Evolutionary conservation across 2,113 vertebrate genomes (phyloP), one percentile per base, ranked within the genome.

Genomic region (Caranx melampygus): DNA sequence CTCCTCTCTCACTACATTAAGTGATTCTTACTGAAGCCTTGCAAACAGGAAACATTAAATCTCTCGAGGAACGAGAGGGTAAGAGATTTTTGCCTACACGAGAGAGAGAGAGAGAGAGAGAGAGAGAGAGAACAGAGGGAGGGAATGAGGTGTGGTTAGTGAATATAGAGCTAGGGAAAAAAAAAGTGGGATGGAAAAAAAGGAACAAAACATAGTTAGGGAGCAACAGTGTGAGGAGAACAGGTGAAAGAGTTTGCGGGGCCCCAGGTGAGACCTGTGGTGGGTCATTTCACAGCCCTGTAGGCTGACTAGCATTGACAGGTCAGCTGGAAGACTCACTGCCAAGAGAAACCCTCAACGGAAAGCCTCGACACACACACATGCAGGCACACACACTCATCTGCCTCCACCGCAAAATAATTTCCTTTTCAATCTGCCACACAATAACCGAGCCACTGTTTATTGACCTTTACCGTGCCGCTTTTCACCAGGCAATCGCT

Each of bases 401-500:
- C 79, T 11, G n/a, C 75, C 87, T 83, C 31, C 47, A 62, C 75
- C 74, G 40, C 68, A 71, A 90, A 87, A 89, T 88, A 52, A 93
- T 91, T 93, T 92, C 84, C 86, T 89, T 89, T 93, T 86, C 88
- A 87, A 89, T 92, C 88, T 84, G 70, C 83, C 55, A 61, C 71
- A 77, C 77, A 86, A 91, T 88, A 92, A 90, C 85, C 58, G 33
- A 78, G 77, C 73, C 20, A 4, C 72, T 81, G 85, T 92, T 92
- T 91, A 80, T 81, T 93, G 88, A 93, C 91, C 93, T 93, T 90
- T 82, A 83, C 70, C 60, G 42, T n/a, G 33, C 51, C 13, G 59
- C 72, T 82, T 71, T 82, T 81, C 84, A 81, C 45, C 63, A 80
- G 65, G 67, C 72, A 68, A 73, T 78, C 78, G 33, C 69, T 83